Percentiles rank a stretch among this genome's conserved stretches.
phyloP scores from a whole-genome alignment of 1,140 invertebrate genomes.

The Melanaphis sacchari region DNA sequence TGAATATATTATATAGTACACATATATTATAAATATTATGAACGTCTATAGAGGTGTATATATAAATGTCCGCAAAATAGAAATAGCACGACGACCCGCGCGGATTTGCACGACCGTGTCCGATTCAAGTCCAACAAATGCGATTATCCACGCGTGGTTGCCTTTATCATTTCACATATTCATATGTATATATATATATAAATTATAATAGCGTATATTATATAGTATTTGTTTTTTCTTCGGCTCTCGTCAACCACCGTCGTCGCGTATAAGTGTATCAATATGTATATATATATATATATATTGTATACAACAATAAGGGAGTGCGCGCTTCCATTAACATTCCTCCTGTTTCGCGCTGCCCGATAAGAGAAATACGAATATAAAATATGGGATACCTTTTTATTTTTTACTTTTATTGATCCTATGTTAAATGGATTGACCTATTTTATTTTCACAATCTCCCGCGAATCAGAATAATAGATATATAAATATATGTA shows the following conservation, averaged over 20 bases:
- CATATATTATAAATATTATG: no score
- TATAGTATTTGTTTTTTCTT: constrained; percentile 4
- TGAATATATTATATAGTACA: no score
- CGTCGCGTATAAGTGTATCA: not conserved
- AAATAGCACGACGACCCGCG: not conserved
- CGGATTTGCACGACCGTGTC: constrained; percentile 20
- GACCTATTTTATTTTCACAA: constrained; percentile 42
- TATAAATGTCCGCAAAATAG: not conserved
- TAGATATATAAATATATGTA: not conserved
- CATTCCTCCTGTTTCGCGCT: constrained; percentile 33
- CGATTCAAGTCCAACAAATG: not conserved
- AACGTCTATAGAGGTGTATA: not conserved
- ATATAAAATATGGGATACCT: not conserved
- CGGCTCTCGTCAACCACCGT: not conserved
- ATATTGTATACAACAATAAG: not conserved
- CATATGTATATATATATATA: not conserved
- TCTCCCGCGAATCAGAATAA: not conserved
- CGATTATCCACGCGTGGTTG: not conserved
- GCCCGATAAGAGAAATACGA: not conserved
- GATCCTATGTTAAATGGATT: not conserved
- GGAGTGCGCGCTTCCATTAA: constrained; percentile 26
- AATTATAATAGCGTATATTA: not conserved
- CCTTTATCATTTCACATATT: not conserved
- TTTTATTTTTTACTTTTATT: not conserved
- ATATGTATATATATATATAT: not conserved